A percentile compares a stretch with the other conserved stretches of the same genome.
phyloP scores from a whole-genome alignment of 2,888 invertebrate genomes.

The Lissocephala sabroskyi region DNA sequence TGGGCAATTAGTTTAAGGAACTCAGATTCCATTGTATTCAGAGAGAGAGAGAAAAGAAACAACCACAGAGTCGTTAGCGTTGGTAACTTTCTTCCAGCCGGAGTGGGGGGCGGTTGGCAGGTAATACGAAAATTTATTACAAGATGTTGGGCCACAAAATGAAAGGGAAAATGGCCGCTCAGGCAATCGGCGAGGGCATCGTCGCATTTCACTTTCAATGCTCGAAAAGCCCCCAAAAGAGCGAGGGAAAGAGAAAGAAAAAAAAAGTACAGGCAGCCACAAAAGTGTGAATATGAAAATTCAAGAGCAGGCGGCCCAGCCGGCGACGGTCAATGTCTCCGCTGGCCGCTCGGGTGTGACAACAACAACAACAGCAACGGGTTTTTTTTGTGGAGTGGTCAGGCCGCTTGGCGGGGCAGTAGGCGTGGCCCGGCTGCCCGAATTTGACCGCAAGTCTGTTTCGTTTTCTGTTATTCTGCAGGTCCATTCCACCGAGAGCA shows the following conservation, averaged over 20 bases:
- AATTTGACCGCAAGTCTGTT: conserved; percentile 53
- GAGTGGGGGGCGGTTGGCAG: too few relatives aligned
- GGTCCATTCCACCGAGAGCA: conserved; percentile 1
- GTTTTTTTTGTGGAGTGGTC: conserved; percentile 16
- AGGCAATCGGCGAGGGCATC: conserved; percentile 38
- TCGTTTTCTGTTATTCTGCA: conserved; percentile 54
- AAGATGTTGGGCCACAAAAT: conserved; percentile 26
- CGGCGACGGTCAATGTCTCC: too few relatives aligned
- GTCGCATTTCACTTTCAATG: conserved; percentile 57
- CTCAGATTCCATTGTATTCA: too few relatives aligned
- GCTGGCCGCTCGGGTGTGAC: conserved; percentile 37
- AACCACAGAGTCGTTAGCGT: conserved; percentile 21
- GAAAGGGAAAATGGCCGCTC: conserved; percentile 44
- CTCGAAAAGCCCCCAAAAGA: too few relatives aligned
- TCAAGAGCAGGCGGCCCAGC: conserved; percentile 45
- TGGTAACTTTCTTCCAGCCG: conserved; percentile 34
- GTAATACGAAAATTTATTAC: conserved; percentile 8
- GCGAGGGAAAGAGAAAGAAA: too few relatives aligned
- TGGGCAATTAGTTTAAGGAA: conserved; percentile 9
- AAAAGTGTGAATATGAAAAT: too few relatives aligned
- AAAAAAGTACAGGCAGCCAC: conserved; percentile 10
- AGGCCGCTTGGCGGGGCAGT: conserved; percentile 7
- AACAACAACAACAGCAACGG: conserved; percentile 9
- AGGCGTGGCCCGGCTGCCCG: conserved; percentile 12
- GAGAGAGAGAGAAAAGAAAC: too few relatives aligned